Percentiles rank a stretch among this genome's conserved stretches.
These are phyloP conservation scores for Torymus texanus DNA, from an alignment of 2,888 invertebrate genomes.

Conservation along the genomic window DNA sequence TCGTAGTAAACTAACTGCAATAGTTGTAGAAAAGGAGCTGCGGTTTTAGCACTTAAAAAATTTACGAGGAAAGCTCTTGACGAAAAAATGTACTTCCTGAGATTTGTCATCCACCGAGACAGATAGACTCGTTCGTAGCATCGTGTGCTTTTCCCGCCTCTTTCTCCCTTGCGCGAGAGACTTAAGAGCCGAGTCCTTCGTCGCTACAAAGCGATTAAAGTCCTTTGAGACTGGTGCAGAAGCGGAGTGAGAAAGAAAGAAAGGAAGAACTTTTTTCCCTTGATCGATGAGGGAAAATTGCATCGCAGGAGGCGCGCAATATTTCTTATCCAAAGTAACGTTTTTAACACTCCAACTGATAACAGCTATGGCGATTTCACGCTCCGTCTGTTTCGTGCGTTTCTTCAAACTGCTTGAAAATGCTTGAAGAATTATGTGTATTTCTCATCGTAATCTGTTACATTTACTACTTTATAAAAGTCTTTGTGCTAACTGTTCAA, in stretches of 20 bases:
- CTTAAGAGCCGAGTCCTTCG: constrained; percentile 34
- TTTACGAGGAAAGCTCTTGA: not conserved
- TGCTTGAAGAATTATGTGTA: constrained; percentile 19
- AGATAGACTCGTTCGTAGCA: constrained; percentile 21
- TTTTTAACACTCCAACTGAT: constrained; percentile 47
- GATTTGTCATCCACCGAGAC: constrained; percentile 33
- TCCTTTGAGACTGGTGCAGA: constrained; percentile 25
- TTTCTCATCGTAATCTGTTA: constrained; percentile 9
- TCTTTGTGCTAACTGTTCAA: not conserved
- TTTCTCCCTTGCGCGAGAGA: not conserved
- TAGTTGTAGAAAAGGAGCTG: not conserved
- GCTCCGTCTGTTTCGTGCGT: constrained; percentile 34
- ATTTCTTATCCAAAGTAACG: constrained; percentile 42
- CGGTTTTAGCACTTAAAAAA: not conserved
- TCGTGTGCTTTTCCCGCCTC: constrained; percentile 3
- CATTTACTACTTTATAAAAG: constrained; percentile 9
- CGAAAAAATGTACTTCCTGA: not conserved
- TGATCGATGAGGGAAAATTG: constrained; percentile 44
- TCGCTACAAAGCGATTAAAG: constrained; percentile 43
- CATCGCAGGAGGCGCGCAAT: constrained; percentile 13
- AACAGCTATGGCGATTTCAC: constrained; percentile 50
- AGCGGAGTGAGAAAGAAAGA: not conserved
- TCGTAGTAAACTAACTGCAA: not conserved
- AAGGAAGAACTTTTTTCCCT: constrained; percentile 15
- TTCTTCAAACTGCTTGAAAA: constrained; percentile 25